Base-by-base conservation (phyloP, 2,797 vertebrate genomes). In the Dendrocincla fuliginosa region DNA sequence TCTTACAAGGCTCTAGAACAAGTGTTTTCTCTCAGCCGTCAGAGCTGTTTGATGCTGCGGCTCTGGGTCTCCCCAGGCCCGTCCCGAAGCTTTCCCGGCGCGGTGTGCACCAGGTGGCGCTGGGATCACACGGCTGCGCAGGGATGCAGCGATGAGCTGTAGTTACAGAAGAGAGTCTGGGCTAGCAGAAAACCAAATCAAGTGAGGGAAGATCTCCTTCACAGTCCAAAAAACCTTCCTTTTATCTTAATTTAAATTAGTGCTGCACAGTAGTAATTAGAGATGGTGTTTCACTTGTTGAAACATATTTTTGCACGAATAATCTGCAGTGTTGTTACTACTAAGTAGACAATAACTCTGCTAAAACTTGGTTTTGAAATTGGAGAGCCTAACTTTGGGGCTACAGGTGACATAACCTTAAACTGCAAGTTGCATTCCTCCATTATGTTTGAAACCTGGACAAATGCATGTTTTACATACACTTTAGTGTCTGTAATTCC, bases 101-200 rank as follows among this genome's bases (percentile, higher is more conserved):
- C 24, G 30, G n/a, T 16, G 75, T 33, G 90, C 96, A 76, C 90
- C 81, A 96, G 96, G 27, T 95, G 97, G 95, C 87, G 81, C 96
- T 95, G 93, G 65, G 93, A 24, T 37, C 60, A 75, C 80, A 81
- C 4, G 0, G 27, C 35, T 32, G 52, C 24, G n/a, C 19, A 3
- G 5, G 13, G 55, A 57, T 9, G 39, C 17, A 13, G 3, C 1
- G 23, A 32, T 5, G 7, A 52, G 18, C 1, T 11, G 6, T 47
- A 13, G 13, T 28, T 5, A 6, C 65, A 30, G 69, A 52, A 49
- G 47, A 37, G 11, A 6, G 42, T 4, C 23, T 2, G 16, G 37
- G 25, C 59, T 90, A 77, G 20, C 57, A 18, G 6, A 24, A 44
- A 87, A 30, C 5, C 2, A 41, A n/a, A 13, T 19, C 37, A 7